These are phyloP conservation scores for Spodoptera litura DNA, from an alignment of 1,140 invertebrate species.

Conservation along the genomic window DNA sequence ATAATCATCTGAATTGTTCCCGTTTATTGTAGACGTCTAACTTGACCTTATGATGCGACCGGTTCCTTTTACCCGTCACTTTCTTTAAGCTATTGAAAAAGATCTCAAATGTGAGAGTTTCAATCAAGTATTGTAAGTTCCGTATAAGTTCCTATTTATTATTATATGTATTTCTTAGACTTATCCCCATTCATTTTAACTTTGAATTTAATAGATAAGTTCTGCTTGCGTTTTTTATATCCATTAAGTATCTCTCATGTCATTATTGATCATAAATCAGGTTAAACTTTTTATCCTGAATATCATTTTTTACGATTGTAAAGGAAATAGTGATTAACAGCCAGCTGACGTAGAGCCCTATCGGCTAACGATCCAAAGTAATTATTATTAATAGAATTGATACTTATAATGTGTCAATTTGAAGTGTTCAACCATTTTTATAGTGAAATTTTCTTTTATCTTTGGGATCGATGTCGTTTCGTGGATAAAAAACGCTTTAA, in stretches of 20 bases:
- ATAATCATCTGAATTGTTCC: neutral
- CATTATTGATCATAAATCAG: no score
- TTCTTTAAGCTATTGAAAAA: slow-evolving; percentile 26
- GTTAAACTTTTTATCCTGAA: slow-evolving; percentile 54
- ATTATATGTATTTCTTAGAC: neutral
- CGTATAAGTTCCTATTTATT: neutral
- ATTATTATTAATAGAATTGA: slow-evolving; percentile 37
- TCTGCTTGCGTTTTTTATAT: no score
- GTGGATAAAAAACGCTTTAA: slow-evolving; percentile 30
- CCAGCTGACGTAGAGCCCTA: slow-evolving; percentile 12
- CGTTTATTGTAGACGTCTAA: neutral
- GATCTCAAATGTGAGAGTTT: slow-evolving; percentile 26
- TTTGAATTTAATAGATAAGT: no score
- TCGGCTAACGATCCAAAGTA: slow-evolving; percentile 20
- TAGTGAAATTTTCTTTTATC: neutral
- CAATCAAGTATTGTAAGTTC: slow-evolving; percentile 3
- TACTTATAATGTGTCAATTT: slow-evolving; percentile 14
- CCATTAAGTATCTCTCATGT: no score
- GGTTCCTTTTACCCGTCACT: slow-evolving; percentile 38
- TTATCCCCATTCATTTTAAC: neutral
- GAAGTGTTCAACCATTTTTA: neutral
- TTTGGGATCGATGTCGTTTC: slow-evolving; percentile 22
- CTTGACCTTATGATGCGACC: slow-evolving; percentile 17
- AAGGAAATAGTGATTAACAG: slow-evolving; percentile 48
- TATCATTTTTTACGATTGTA: slow-evolving; percentile 54